A percentile compares a stretch with the other conserved stretches of the same genome.
These are phyloP conservation scores for Cyrtonyx montezumae DNA, from an alignment of 2,113 vertebrate genomes.

Conservation along the genomic window DNA sequence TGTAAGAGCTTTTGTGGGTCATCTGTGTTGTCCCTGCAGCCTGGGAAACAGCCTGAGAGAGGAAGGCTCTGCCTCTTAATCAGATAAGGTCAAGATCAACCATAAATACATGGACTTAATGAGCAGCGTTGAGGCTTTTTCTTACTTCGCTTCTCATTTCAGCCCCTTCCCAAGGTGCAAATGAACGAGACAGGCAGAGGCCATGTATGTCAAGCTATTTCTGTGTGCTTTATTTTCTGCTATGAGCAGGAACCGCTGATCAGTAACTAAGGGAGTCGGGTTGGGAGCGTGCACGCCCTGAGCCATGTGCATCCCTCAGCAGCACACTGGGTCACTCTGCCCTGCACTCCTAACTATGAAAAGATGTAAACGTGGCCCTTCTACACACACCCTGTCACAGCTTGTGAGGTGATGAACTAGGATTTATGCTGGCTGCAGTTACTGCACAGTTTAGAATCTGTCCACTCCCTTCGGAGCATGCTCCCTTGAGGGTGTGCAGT, in stretches of 20 bases:
- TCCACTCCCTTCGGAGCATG: neutral
- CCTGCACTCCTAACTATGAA: neutral
- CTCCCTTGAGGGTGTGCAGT: neutral
- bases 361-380: neutral
- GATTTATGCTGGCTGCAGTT: neutral
- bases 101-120: neutral
- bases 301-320: neutral
- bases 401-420: neutral
- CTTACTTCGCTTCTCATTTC: neutral
- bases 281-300: neutral
- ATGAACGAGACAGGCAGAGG: neutral
- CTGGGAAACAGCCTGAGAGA: neutral
- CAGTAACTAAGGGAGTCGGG: neutral
- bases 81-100: slow-evolving; percentile 29
- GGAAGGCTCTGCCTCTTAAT: slow-evolving; percentile 11
- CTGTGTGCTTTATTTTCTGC: accelerated
- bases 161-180: neutral
- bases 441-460: neutral
- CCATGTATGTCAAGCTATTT: neutral
- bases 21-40: neutral
- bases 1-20: neutral
- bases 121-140: neutral
- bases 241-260: neutral
- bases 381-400: accelerated
- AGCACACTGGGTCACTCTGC: neutral